Percentiles rank a stretch among this genome's conserved stretches.
phyloP scores from a whole-genome alignment of 1,140 invertebrate genomes.

The Platorchestia sp. region DNA sequence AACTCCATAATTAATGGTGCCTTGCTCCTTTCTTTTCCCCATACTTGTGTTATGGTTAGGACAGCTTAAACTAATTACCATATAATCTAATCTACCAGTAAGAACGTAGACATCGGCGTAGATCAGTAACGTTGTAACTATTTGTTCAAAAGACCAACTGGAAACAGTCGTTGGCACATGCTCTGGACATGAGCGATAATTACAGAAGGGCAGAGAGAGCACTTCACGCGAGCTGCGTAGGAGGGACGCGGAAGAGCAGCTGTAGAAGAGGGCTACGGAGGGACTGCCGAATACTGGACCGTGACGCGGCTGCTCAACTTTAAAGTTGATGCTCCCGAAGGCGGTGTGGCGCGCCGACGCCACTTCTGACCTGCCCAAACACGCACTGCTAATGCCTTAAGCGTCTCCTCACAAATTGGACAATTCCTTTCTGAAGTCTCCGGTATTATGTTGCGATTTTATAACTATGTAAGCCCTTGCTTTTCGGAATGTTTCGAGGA shows the following conservation, averaged over 20 bases:
- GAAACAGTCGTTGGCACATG: too few species aligned
- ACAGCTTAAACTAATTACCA: too few species aligned
- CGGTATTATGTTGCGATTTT: neutral
- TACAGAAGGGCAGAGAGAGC: too few species aligned
- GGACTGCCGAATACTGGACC: neutral
- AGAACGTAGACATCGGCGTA: too few species aligned
- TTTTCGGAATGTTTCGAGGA: neutral
- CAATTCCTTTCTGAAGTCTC: neutral
- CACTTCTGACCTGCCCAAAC: neutral
- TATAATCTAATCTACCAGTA: too few species aligned
- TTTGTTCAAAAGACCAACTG: too few species aligned
- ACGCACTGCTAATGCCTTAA: neutral
- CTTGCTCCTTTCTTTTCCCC: too few species aligned
- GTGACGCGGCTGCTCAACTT: neutral
- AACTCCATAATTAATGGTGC: too few species aligned
- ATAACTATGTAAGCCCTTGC: neutral
- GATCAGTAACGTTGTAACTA: too few species aligned
- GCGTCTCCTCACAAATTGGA: neutral
- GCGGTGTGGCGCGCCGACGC: neutral
- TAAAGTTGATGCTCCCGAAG: conserved; percentile 29
- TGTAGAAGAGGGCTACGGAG: neutral
- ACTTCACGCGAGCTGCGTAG: neutral
- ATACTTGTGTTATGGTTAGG: too few species aligned
- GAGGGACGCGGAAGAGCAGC: neutral
- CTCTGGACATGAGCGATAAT: too few species aligned